Evolutionary conservation across 1,140 invertebrate species (phyloP), one percentile per base, ranked within the genome.

Genomic region (Macrosteles quadrilineatus): DNA sequence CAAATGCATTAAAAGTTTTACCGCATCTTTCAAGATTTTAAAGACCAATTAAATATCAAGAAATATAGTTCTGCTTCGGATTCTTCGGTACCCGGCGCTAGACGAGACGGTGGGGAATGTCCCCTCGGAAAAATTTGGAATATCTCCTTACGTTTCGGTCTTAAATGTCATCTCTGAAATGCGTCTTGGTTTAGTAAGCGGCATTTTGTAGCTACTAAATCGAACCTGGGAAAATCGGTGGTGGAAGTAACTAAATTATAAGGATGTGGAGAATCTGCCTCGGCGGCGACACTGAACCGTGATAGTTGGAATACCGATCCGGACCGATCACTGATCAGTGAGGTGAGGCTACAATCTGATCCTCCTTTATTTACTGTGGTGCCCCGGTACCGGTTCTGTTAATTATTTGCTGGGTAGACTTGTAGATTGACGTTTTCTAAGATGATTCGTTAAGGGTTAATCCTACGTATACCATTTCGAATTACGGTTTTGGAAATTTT

Each of bases 281-380:
- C 32, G 32, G 32, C 32, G 32, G 32, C 4, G 32, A 36, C 32
- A 14, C 32, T 36, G n/a, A n/a, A n/a, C n/a, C 6, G 47, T 19
- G 47, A 50, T 50, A 50, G 47, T 50, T 50, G 47, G 47, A 50
- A 50, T 50, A n/a, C 47, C 21, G 47, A 50, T n/a, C n/a, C n/a
- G n/a, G n/a, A n/a, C n/a, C n/a, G n/a, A n/a, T n/a, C n/a, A n/a
- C n/a, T n/a, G n/a, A n/a, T 50, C 47, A 50, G 47, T 50, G 21
- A 40, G 36, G 36, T 17, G 36, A 9, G 36, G n/a, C n/a, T n/a
- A n/a, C n/a, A n/a, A 36, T 36, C 32, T 21, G 47, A 50, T 50
- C 47, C 47, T 50, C 47, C 47, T 50, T 50, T 50, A 50, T 50
- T 50, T 50, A 50, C 47, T 4, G 21, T 4, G 47, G n/a, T n/a